Evolutionary conservation across 2,113 vertebrate species (phyloP).

Genomic region (Micromys minutus): DNA sequence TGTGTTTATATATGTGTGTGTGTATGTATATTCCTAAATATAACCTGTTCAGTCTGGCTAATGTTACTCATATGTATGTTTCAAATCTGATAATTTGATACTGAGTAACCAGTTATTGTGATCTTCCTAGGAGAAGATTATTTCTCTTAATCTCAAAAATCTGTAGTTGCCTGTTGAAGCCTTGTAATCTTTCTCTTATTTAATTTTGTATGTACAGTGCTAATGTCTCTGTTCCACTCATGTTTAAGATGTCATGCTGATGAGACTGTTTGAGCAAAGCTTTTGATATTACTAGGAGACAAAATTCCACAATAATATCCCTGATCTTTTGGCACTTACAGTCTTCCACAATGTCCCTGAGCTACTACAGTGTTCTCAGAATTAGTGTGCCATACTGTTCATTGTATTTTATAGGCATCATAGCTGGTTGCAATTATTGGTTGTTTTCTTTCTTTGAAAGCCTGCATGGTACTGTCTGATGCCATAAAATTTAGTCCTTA

Average conservation of each 20-base stretch:
- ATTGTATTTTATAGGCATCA: neutral
- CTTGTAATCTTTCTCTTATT: neutral
- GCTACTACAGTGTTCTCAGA: neutral
- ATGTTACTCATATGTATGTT: neutral
- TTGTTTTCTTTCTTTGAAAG: neutral
- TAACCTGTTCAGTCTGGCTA: neutral
- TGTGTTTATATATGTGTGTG: neutral
- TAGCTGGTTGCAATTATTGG: neutral
- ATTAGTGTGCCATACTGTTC: neutral
- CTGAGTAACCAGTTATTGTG: neutral
- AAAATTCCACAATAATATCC: neutral
- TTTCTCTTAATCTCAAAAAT: neutral
- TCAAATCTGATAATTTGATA: neutral
- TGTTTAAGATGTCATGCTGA: neutral
- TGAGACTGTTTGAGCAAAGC: neutral
- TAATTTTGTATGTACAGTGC: neutral
- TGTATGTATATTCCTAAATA: neutral
- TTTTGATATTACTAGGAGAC: neutral
- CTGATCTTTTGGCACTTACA: neutral
- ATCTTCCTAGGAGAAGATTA: neutral
- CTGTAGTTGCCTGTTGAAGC: neutral
- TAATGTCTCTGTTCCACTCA: neutral
- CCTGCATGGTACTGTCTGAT: neutral
- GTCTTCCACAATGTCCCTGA: neutral
- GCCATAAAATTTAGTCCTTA: too few relatives aligned